A percentile compares a stretch with the other conserved stretches of the same genome.
Conservation (phyloP, 2,113 vertebrate species). For the Acinonyx jubatus region DNA sequence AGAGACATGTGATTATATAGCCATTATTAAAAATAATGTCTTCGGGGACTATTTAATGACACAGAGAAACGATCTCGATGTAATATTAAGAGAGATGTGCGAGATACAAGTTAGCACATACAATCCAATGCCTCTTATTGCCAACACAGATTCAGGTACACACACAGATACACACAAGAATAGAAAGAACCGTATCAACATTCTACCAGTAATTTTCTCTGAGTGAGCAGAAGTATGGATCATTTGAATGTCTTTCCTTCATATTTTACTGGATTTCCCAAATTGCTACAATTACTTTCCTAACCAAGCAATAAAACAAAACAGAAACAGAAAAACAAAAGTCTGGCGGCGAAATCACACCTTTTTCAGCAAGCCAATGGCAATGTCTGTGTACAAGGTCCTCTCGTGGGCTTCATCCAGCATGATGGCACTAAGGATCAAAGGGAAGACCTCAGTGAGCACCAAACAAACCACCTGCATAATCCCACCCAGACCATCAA, state of each 20-base stretch:
- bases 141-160: background rate
- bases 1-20: background rate
- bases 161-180: background rate
- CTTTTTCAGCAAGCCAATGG: slow-evolving; percentile 98
- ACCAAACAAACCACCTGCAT: background rate
- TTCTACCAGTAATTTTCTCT: background rate
- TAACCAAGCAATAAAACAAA: background rate
- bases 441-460: slow-evolving; percentile 33
- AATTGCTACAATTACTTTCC: slow-evolving; percentile 17
- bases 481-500: background rate
- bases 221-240: background rate
- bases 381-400: slow-evolving; percentile 97
- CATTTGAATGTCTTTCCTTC: background rate
- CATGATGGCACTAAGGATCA: slow-evolving; percentile 91
- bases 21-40: slow-evolving; percentile 25
- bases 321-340: background rate
- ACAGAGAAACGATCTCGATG: background rate
- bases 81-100: background rate
- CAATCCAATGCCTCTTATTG: background rate
- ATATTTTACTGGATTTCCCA: background rate
- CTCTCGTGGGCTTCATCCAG: slow-evolving; percentile 98
- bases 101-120: background rate
- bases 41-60: slow-evolving; percentile 18
- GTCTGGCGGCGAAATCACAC: slow-evolving; percentile 76
- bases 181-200: background rate